A percentile compares a stretch with the other conserved stretches of the same genome.
Evolutionary conservation across 2,797 vertebrate species (phyloP).

Genomic region (Peromyscus melanophrys): DNA sequence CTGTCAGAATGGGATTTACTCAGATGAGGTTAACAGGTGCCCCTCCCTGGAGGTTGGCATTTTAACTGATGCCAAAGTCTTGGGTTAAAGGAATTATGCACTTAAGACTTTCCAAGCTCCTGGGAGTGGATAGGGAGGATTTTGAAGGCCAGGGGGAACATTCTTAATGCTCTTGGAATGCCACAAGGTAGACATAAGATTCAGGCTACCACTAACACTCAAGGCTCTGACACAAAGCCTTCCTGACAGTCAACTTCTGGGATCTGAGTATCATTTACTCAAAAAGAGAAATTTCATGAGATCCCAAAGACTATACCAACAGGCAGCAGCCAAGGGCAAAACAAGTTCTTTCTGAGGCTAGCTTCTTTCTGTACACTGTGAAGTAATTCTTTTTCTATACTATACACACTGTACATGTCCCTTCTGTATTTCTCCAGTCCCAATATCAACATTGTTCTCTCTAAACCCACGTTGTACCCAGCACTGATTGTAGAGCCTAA

Average conservation of each 20-base stretch:
- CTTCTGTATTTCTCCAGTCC: conserved; percentile 29
- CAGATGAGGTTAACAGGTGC: conserved; percentile 60
- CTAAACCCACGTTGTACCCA: neutral
- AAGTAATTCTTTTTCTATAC: neutral
- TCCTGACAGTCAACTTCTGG: conserved; percentile 41
- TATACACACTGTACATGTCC: neutral
- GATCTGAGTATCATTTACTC: conserved; percentile 46
- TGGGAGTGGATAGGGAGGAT: conserved; percentile 58
- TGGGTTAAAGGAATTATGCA: conserved; percentile 69
- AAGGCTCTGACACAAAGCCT: conserved; percentile 68
- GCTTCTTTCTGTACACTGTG: conserved; percentile 43
- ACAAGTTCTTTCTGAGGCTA: conserved; percentile 12
- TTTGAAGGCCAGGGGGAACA: conserved; percentile 66
- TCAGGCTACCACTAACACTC: conserved; percentile 45
- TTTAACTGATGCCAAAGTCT: conserved; percentile 67
- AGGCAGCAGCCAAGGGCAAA: conserved; percentile 36
- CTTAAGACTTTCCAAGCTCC: conserved; percentile 73
- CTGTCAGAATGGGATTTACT: conserved; percentile 18
- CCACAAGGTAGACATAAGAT: conserved; percentile 65
- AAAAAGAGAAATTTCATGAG: conserved; percentile 24
- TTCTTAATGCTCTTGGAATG: conserved; percentile 76
- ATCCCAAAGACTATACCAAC: conserved; percentile 57
- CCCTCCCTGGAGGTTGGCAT: conserved; percentile 65
- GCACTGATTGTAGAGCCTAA: conserved; percentile 34
- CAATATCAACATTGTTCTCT: neutral